phyloP scores from a whole-genome alignment of 2,113 vertebrate genomes.

The Scalopus aquaticus region DNA sequence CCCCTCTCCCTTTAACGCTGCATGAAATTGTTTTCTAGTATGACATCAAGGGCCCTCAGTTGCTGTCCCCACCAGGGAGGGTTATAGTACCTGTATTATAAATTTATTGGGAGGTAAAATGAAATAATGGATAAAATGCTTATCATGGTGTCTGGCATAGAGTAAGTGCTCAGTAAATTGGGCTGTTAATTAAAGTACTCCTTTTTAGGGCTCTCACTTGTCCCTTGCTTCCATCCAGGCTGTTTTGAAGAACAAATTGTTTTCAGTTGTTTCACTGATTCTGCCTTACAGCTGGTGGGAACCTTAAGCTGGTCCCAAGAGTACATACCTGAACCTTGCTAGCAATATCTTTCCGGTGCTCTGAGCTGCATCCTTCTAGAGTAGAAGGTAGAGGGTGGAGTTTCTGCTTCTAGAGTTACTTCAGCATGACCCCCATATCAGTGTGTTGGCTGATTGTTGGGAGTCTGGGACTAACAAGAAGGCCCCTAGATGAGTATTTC shows the following conservation, averaged over 20 bases:
- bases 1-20: too few species aligned
- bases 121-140: slow-evolving; percentile 25
- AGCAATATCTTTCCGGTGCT: slow-evolving; percentile 27
- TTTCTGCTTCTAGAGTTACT: slow-evolving; percentile 24
- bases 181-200: neutral
- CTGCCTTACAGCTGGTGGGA: slow-evolving; percentile 22
- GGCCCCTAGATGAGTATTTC: neutral
- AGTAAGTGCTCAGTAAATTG: neutral
- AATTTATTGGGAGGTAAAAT: neutral
- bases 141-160: neutral
- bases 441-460: neutral
- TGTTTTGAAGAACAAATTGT: slow-evolving; percentile 55
- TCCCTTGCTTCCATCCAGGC: neutral
- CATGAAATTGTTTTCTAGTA: too few species aligned
- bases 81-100: slow-evolving; percentile 3
- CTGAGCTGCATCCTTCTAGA: slow-evolving; percentile 24
- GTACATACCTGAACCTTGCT: neutral
- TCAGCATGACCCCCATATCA: neutral
- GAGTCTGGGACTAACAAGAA: slow-evolving; percentile 34
- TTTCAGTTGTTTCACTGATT: slow-evolving; percentile 50
- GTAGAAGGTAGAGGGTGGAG: neutral
- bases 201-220: slow-evolving; percentile 33
- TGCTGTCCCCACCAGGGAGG: too few species aligned
- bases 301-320: slow-evolving; percentile 11
- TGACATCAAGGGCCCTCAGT: too few species aligned